Evolutionary conservation across 2,113 vertebrate species (phyloP), one percentile per base, ranked within the genome.

Genomic region (Cyprinodon brontotheroides): DNA sequence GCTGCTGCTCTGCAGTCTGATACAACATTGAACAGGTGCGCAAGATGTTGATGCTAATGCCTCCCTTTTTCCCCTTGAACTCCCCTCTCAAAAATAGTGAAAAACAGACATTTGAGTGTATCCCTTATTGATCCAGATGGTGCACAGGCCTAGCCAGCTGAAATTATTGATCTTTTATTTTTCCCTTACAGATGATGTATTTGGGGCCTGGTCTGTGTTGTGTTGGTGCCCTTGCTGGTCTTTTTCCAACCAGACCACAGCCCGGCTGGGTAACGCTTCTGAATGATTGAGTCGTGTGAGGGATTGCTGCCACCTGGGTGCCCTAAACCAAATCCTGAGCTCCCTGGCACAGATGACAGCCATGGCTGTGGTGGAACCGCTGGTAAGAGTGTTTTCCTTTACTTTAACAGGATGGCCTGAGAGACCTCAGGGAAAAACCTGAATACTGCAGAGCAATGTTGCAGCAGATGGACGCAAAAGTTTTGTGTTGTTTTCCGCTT

Each of bases 291-390:
- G 98, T 99, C 61, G 94, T 96, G 3, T 96, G 97, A 73, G 97
- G 97, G 0, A 79, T 99, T 65, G 95, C 89, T 0, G 97, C 97
- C 77, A 97, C 97, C 93, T 99, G 0, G 98, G 97, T 60, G 92
- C 93, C 53, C 94, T 99, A 96, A 96, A 70, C 98, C 98, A 0
- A 92, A 86, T 1, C 96, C 96, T 39, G 97, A 97, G 87, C 90
- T 99, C n/a, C 78, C 85, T 99, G 91, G 95, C 94, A 1, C 98
- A 99, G 93, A 99, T 99, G 98, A 97, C 95, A 36, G 98, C 96
- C n/a, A 96, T 99, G 97, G 96, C 98, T 8, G 94, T 98, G 76
- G 98, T n/a, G 96, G 97, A 53, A 96, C 95, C 37, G 94, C 97
- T 65, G 97, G 98, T 99, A 89, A 94, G 97, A 68, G 39, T 66